A percentile compares a stretch with the other conserved stretches of the same genome.
Evolutionary conservation across 2,888 invertebrate genomes (phyloP).

Genomic region (Platynereis dumerilii): DNA sequence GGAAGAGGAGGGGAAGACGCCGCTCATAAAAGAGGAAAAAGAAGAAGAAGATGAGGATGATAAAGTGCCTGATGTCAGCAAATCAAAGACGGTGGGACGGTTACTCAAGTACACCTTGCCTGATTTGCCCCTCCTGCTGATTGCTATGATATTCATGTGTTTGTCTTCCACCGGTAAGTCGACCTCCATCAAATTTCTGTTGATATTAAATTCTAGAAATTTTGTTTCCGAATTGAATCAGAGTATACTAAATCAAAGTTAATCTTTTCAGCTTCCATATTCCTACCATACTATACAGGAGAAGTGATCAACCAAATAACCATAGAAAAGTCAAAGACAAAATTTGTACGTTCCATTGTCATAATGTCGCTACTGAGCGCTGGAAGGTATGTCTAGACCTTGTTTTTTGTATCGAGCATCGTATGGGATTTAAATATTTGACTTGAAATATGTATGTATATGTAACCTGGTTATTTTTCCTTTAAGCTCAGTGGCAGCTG

Average conservation of each 20-base stretch:
- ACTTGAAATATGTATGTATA: not conserved
- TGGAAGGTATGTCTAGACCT: slow-evolving; percentile 44
- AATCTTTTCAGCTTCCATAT: slow-evolving; percentile 56
- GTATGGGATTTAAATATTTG: not conserved
- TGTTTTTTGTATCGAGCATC: not conserved
- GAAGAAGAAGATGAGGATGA: slow-evolving; percentile 26
- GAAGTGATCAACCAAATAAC: slow-evolving; percentile 64
- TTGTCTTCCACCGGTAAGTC: slow-evolving; percentile 43
- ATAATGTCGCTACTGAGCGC: slow-evolving; percentile 44
- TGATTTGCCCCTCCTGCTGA: slow-evolving; percentile 40
- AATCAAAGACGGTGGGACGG: slow-evolving; percentile 38
- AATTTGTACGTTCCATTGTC: slow-evolving; percentile 51
- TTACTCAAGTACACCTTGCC: slow-evolving; percentile 44
- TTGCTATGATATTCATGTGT: slow-evolving; percentile 38
- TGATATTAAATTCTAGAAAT: not conserved
- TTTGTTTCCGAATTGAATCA: too few species aligned
- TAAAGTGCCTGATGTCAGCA: slow-evolving; percentile 20
- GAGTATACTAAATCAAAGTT: too few species aligned
- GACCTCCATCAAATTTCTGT: slow-evolving; percentile 4
- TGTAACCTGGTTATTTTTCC: not conserved
- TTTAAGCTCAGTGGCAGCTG: slow-evolving; percentile 56
- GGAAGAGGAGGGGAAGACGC: slow-evolving; percentile 27
- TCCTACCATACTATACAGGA: slow-evolving; percentile 63
- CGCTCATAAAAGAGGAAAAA: slow-evolving; percentile 17
- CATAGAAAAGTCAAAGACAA: slow-evolving; percentile 54